A percentile compares a stretch with the other conserved stretches of the same genome.
phyloP scores from a whole-genome alignment of 2,888 invertebrate genomes.

The Vanessa cardui region DNA sequence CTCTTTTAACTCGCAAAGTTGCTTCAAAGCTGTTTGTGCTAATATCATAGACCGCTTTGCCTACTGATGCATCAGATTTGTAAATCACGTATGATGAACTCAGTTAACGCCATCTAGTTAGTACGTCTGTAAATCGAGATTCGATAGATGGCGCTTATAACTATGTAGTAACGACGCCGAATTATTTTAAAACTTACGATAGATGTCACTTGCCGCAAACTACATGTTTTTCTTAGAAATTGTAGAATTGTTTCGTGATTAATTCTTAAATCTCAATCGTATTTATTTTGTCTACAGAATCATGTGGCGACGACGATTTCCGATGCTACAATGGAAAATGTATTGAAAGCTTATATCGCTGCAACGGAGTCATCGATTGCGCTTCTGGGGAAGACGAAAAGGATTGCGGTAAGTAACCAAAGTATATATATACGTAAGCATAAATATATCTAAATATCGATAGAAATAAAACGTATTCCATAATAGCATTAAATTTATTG shows the following conservation, averaged over 20 bases:
- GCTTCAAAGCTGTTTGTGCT: slow-evolving; percentile 24
- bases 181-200: neutral
- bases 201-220: neutral
- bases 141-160: neutral
- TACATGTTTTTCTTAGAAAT: too few relatives aligned
- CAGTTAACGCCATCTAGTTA: slow-evolving; percentile 15
- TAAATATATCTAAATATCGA: neutral
- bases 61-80: slow-evolving; percentile 25
- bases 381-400: slow-evolving; percentile 84
- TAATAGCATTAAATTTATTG: too few relatives aligned
- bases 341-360: slow-evolving; percentile 78
- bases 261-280: neutral
- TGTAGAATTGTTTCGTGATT: too few relatives aligned
- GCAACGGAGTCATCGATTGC: slow-evolving; percentile 85
- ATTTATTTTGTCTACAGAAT: slow-evolving; percentile 59
- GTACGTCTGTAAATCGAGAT: neutral
- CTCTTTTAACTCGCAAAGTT: slow-evolving; percentile 26
- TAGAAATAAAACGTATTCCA: neutral
- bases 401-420: slow-evolving; percentile 77
- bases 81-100: neutral
- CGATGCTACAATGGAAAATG: slow-evolving; percentile 82
- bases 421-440: too few relatives aligned
- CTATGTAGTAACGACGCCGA: neutral
- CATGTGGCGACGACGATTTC: slow-evolving; percentile 73
- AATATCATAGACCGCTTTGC: slow-evolving; percentile 14